A percentile compares a stretch with the other conserved stretches of the same genome.
phyloP scores from a whole-genome alignment of 2,797 vertebrate genomes.

The Tolypeutes matacus region DNA sequence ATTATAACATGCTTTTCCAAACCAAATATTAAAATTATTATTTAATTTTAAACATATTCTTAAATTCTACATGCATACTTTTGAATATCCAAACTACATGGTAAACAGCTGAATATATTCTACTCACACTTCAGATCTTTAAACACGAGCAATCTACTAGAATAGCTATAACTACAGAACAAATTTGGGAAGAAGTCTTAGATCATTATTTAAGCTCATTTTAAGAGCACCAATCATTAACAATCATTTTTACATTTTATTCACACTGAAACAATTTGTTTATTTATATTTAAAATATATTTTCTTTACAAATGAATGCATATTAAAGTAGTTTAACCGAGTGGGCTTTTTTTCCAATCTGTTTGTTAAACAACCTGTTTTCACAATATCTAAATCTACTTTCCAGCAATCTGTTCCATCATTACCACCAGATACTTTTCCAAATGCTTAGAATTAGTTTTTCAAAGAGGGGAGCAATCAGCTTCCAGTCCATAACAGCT shows the following conservation, averaged over 20 bases:
- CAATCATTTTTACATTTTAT: conserved; percentile 86
- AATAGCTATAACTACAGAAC: conserved; percentile 90
- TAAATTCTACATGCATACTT: conserved; percentile 94
- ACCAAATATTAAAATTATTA: conserved; percentile 89
- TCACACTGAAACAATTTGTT: conserved; percentile 87
- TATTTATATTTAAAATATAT: conserved; percentile 88
- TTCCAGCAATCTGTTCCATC: conserved; percentile 85
- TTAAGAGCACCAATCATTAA: conserved; percentile 88
- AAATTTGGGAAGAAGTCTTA: conserved; percentile 86
- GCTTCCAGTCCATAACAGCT: conserved; percentile 88
- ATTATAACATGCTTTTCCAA: conserved; percentile 90
- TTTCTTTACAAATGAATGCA: conserved; percentile 89
- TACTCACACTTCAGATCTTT: conserved; percentile 93
- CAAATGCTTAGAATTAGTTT: conserved; percentile 84
- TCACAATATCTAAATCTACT: conserved; percentile 88
- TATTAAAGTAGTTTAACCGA: conserved; percentile 89
- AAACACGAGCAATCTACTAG: conserved; percentile 89
- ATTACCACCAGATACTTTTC: conserved; percentile 83
- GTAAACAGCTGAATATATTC: conserved; percentile 92
- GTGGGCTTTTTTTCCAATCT: conserved; percentile 88
- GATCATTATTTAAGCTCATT: conserved; percentile 86
- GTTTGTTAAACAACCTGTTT: conserved; percentile 85
- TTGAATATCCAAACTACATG: conserved; percentile 89
- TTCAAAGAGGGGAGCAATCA: conserved; percentile 86
- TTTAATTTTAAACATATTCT: conserved; percentile 90